Conservation (phyloP, 1,140 invertebrate genomes). For the Andrena cerasifolii region DNA sequence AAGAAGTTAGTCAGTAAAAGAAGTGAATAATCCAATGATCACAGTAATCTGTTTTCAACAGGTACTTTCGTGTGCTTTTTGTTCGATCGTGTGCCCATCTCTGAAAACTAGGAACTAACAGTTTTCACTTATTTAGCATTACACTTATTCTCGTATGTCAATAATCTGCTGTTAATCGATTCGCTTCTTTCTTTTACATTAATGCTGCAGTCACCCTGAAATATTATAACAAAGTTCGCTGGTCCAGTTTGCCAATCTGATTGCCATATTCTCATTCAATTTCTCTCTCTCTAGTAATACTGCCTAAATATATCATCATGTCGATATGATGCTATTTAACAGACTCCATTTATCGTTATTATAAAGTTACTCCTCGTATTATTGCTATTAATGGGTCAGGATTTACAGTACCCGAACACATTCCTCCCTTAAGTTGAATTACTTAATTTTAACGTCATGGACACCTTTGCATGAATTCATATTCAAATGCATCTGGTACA, state of each 20-base stretch:
- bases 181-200: slow-evolving; percentile 41
- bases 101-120: slow-evolving; percentile 74
- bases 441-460: slow-evolving; percentile 70
- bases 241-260: slow-evolving; percentile 71
- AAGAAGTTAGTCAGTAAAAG: neutral
- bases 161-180: slow-evolving; percentile 36
- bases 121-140: slow-evolving; percentile 61
- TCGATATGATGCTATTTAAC: slow-evolving; percentile 56
- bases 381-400: slow-evolving; percentile 66
- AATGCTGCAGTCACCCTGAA: slow-evolving; percentile 65
- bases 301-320: slow-evolving; percentile 67
- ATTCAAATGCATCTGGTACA: slow-evolving; percentile 61
- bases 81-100: slow-evolving; percentile 66
- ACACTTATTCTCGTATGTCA: slow-evolving; percentile 37
- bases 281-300: slow-evolving; percentile 68
- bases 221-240: slow-evolving; percentile 68
- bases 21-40: slow-evolving; percentile 39
- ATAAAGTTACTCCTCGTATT: slow-evolving; percentile 59
- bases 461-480: slow-evolving; percentile 53
- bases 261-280: slow-evolving; percentile 63
- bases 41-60: slow-evolving; percentile 48
- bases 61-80: slow-evolving; percentile 53
- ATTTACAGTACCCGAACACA: slow-evolving; percentile 60
- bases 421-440: slow-evolving; percentile 52
- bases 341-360: slow-evolving; percentile 49